Conservation (phyloP, 2,797 vertebrate genomes). For the Anisognathus igniventris region DNA sequence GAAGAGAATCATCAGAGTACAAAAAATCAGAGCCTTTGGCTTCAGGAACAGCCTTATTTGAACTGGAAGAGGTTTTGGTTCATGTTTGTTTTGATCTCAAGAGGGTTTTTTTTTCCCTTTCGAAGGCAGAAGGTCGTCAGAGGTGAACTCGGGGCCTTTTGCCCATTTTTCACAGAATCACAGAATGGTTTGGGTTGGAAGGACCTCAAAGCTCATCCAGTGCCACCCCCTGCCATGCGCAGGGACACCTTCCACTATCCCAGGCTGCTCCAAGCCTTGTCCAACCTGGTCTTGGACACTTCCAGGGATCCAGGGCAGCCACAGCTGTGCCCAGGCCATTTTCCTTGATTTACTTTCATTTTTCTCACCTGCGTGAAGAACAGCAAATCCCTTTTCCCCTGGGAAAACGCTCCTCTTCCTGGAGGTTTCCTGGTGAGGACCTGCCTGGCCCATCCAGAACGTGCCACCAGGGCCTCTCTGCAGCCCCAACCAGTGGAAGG, state of each 20-base stretch:
- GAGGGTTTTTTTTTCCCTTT: not conserved
- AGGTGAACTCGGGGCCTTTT: not conserved
- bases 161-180: not conserved
- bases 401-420: not conserved
- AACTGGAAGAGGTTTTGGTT: constrained; percentile 36
- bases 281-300: not conserved
- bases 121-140: not conserved
- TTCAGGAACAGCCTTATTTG: constrained; percentile 27
- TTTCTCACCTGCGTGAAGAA: not conserved
- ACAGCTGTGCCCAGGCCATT: not conserved
- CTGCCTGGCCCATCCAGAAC: not conserved
- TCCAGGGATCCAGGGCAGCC: not conserved
- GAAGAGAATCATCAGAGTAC: not conserved
- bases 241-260: not conserved
- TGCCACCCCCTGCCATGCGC: not conserved
- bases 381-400: not conserved
- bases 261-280: not conserved
- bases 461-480: rapidly evolving
- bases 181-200: not conserved
- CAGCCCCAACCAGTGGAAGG: not conserved
- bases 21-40: constrained; percentile 10
- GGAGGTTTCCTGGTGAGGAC: not conserved
- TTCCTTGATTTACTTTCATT: not conserved
- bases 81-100: not conserved
- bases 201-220: not conserved